Evolutionary conservation across 2,113 vertebrate species (phyloP).

Genomic region (Trinectes maculatus): DNA sequence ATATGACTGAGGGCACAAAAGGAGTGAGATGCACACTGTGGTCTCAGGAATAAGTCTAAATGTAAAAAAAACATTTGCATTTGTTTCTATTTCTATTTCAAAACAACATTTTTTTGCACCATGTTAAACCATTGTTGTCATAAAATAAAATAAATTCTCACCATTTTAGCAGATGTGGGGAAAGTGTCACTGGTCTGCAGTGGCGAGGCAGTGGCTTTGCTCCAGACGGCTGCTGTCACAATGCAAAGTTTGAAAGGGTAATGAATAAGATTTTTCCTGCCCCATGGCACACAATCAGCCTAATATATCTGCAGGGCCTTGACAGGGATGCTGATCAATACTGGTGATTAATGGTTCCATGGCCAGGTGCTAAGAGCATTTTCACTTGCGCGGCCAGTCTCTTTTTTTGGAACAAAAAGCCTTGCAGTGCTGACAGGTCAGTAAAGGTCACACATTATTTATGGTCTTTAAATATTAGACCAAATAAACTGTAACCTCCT

Average conservation of each 20-base stretch:
- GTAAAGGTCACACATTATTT: constrained; percentile 19
- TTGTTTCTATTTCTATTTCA: no score
- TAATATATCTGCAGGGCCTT: constrained; percentile 20
- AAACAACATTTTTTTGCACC: background rate
- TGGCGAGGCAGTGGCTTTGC: background rate
- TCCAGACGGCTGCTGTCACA: constrained; percentile 9
- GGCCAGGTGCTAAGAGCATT: constrained; percentile 5
- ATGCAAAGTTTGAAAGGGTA: constrained; percentile 25
- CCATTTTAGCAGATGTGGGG: background rate
- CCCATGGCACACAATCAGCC: constrained; percentile 19
- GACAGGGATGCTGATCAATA: constrained; percentile 33
- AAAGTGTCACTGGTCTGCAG: constrained; percentile 1
- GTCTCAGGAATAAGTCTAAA: no score
- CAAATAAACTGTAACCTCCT: constrained; percentile 14
- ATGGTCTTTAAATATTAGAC: constrained; percentile 10
- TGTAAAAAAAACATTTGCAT: no score
- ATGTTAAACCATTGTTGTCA: background rate
- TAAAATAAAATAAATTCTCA: background rate
- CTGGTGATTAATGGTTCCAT: constrained; percentile 24
- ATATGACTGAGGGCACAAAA: no score
- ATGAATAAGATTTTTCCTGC: constrained; percentile 20
- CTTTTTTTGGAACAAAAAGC: background rate
- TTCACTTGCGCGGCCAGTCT: constrained; percentile 16
- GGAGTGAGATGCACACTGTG: no score
- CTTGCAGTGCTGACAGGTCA: background rate